phyloP scores from a whole-genome alignment of 30 jellyfish, hydroid and myxozoan genomes.

The Rhopilema esculentum region DNA sequence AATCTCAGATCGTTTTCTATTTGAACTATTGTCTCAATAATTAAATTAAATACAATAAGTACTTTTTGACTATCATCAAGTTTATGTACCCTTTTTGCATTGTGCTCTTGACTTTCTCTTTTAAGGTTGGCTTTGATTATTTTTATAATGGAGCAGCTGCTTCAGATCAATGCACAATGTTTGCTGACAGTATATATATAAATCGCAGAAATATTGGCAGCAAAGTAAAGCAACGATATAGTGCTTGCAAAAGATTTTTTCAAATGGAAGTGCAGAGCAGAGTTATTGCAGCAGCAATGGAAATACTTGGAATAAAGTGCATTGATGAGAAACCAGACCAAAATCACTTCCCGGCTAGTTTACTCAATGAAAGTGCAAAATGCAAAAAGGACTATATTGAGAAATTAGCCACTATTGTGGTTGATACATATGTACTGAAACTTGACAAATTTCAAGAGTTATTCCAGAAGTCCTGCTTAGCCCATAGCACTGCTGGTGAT shows the following conservation, averaged over 20 bases:
- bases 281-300: not conserved
- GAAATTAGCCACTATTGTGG: not conserved
- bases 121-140: constrained; percentile 8
- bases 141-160: constrained; percentile 18
- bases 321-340: constrained; percentile 11
- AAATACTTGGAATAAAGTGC: not conserved
- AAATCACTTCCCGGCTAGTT: not conserved
- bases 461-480: not conserved
- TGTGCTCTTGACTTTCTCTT: no score
- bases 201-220: constrained; percentile 13
- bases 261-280: constrained; percentile 18
- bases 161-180: constrained; percentile 23
- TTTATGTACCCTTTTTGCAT: no score
- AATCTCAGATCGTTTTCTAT: no score
- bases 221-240: not conserved
- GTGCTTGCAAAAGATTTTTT: constrained; percentile 16
- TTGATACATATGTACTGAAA: not conserved
- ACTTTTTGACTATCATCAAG: no score
- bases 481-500: no score
- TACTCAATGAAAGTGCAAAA: not conserved
- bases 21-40: no score
- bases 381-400: not conserved
- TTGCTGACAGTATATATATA: constrained; percentile 12
- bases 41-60: no score
- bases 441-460: not conserved